Conservation (phyloP, 2,888 invertebrate genomes). For the Mesorhabditis sp. region DNA sequence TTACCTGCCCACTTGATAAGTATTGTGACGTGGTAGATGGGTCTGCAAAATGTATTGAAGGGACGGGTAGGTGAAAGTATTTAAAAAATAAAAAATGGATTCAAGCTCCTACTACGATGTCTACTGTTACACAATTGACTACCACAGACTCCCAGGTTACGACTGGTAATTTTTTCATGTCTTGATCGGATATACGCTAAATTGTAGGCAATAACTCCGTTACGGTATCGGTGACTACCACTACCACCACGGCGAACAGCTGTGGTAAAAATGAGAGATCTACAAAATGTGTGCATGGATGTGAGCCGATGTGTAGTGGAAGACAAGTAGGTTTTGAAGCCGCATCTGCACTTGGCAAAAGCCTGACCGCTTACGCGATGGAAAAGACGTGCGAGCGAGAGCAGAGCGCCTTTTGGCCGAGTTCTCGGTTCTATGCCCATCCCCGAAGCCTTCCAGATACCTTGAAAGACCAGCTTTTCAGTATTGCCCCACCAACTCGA, state of each 20-base stretch:
- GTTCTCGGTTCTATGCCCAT: too few species aligned
- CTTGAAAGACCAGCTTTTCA: background rate
- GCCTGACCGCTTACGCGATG: too few species aligned
- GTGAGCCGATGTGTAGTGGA: too few species aligned
- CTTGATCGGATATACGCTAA: background rate
- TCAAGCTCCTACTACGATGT: background rate
- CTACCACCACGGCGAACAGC: background rate
- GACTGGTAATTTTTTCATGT: too few species aligned
- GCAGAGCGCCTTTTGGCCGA: too few species aligned
- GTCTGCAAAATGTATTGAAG: slow-evolving; percentile 4
- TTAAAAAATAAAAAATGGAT: background rate
- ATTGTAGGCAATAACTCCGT: background rate
- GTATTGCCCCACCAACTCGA: background rate
- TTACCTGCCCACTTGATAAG: background rate
- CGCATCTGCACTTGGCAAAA: too few species aligned
- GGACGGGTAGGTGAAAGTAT: background rate
- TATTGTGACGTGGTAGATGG: background rate
- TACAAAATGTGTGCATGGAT: too few species aligned
- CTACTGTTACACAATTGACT: background rate
- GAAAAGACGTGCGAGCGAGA: too few species aligned
- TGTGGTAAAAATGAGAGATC: background rate
- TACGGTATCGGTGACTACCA: background rate
- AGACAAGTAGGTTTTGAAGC: too few species aligned
- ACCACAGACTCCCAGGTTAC: background rate
- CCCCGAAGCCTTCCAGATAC: too few species aligned